phyloP scores from a whole-genome alignment of 2,113 vertebrate species.

The Conger conger region DNA sequence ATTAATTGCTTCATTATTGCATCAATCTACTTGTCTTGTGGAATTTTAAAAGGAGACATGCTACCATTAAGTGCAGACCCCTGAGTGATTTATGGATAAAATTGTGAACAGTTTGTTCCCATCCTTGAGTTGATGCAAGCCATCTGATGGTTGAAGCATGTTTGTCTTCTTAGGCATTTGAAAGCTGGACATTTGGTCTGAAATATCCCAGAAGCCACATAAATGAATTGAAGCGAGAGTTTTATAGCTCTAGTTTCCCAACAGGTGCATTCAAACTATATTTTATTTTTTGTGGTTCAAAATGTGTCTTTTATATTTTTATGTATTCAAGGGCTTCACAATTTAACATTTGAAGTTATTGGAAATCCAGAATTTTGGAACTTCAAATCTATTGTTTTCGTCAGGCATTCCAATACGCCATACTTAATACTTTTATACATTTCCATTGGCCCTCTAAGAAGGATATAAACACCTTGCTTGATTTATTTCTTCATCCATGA shows the following conservation, averaged over 20 bases:
- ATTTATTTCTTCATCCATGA: neutral
- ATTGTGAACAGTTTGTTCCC: neutral
- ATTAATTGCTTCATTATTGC: slow-evolving; percentile 4
- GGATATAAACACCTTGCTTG: neutral
- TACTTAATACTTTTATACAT: neutral
- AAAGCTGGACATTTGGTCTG: slow-evolving; percentile 2
- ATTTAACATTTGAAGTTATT: neutral
- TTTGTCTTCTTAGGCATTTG: slow-evolving; percentile 1
- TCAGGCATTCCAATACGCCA: neutral
- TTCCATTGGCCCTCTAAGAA: neutral
- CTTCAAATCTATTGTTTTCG: neutral
- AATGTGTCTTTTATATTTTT: neutral
- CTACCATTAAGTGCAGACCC: neutral
- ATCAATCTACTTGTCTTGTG: slow-evolving; percentile 14
- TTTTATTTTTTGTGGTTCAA: slow-evolving; percentile 7
- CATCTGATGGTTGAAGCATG: slow-evolving; percentile 22
- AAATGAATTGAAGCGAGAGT: neutral
- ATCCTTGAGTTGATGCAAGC: slow-evolving; percentile 20
- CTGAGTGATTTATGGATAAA: slow-evolving; percentile 17
- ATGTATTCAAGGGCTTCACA: neutral
- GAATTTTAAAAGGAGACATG: slow-evolving; percentile 18
- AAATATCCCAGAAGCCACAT: slow-evolving; percentile 5
- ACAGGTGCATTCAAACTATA: slow-evolving; percentile 7
- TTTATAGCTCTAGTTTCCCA: neutral
- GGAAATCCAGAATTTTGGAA: neutral